Base-by-base conservation (phyloP, 37 sponge, comb jelly and placozoan species). In the Halisarca cf. caerulea region DNA sequence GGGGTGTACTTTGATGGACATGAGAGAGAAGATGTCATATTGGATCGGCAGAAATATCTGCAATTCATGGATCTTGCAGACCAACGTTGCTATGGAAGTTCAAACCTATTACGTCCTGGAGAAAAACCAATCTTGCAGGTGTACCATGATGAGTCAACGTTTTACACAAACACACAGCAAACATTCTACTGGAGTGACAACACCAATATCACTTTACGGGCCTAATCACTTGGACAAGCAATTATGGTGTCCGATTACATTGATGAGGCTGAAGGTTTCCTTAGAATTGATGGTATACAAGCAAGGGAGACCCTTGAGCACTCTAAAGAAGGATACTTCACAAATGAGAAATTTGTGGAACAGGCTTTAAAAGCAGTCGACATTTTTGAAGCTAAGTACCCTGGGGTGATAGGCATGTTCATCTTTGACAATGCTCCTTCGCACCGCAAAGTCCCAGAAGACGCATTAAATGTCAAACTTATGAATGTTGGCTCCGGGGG, bases 401-500 rank as follows among this genome's bases (percentile, higher is more conserved):
- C 68, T 25, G 28, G 28, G 23, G 68, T n/a, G 27, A 8, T 25
- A 25, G 68, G 68, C 25, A 15, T 66, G 68, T 66, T 66, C 28
- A 66, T 66, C 23, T 66, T 66, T n/a, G 68, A 66, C 28, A 66
- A 66, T 66, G 68, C 68, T 24, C 68, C 68, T 9, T 66, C 68
- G 8, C 68, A 66, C 60, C 34, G 66, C 9, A 87, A 54, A 66
- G 18, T 70, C 11, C 72, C 81, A 28, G 23, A 80, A 25, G 84
- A 83, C 73, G 75, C 74, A 38, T 66, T 88, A 35, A 80, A 80
- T 61, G 82, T 43, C 66, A 36, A 77, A 20, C 58, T 38, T 59
- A 91, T 88, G 88, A 91, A 91, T 75, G 85, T 91, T 25, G 21
- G 55, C 11, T 80, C 78, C 18, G 92, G 92, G 11, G 92, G 92